A percentile compares a stretch with the other conserved stretches of the same genome.
phyloP scores from a whole-genome alignment of 2,888 invertebrate species.

The Amiota mariae region DNA sequence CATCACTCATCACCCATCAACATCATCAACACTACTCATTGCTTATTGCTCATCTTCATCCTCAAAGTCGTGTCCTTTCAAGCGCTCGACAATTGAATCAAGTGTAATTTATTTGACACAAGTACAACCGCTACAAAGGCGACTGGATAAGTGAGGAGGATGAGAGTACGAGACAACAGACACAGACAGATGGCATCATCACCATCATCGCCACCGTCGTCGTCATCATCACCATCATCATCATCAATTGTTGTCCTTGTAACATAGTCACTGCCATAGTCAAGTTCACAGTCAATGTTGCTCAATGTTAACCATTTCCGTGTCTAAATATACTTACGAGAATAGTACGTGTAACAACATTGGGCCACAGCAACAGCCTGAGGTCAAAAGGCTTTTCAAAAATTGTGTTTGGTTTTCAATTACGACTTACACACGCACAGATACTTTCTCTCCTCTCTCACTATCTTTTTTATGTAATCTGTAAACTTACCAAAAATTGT shows the following conservation, averaged over 20 bases:
- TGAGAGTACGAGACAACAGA: neutral
- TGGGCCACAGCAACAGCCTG: neutral
- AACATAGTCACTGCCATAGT: slow-evolving; percentile 47
- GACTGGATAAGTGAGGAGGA: neutral
- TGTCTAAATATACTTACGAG: slow-evolving; percentile 18
- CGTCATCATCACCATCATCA: neutral
- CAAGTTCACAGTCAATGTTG: slow-evolving; percentile 64
- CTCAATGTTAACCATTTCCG: slow-evolving; percentile 48
- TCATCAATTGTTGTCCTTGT: neutral
- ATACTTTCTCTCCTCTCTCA: neutral
- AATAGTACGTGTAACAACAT: neutral
- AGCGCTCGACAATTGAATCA: slow-evolving; percentile 20
- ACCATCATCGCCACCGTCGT: neutral
- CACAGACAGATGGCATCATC: neutral
- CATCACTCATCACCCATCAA: no score
- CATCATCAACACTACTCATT: no score
- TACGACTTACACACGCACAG: slow-evolving; percentile 41
- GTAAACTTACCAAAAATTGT: slow-evolving; percentile 77
- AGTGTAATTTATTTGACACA: slow-evolving; percentile 6
- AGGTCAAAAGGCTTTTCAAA: slow-evolving; percentile 5
- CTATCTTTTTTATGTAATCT: neutral
- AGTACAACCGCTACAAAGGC: neutral
- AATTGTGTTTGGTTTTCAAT: slow-evolving; percentile 19
- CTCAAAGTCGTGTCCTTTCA: slow-evolving; percentile 10
- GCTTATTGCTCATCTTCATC: no score